phyloP scores from a whole-genome alignment of 2,797 vertebrate genomes.

The Picus viridis region DNA sequence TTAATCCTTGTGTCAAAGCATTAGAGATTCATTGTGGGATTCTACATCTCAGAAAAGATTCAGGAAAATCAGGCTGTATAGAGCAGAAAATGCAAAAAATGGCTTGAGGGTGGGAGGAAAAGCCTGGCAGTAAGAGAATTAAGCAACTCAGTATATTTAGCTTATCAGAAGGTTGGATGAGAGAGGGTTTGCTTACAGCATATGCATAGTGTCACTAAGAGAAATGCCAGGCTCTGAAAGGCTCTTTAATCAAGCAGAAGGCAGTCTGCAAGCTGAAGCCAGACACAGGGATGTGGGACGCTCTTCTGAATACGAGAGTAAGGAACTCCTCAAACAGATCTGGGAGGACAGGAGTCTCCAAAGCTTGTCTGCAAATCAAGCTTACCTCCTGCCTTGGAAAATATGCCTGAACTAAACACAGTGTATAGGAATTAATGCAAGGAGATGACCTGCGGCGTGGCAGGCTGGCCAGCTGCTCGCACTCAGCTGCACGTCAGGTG shows the following conservation, averaged over 20 bases:
- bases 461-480: not conserved
- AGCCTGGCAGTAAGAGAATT: constrained; percentile 54
- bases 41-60: constrained; percentile 10
- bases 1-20: constrained; percentile 1
- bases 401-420: not conserved
- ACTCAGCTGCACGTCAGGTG: fast-evolving
- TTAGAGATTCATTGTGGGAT: constrained; percentile 5
- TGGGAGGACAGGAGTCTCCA: not conserved
- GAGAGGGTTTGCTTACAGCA: constrained; percentile 49
- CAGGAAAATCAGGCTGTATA: not conserved
- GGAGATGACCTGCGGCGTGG: not conserved
- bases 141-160: constrained; percentile 41
- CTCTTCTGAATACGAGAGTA: constrained; percentile 17
- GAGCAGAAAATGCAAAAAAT: constrained; percentile 29
- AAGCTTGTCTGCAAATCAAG: not conserved
- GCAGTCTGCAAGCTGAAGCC: constrained; percentile 42
- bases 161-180: constrained; percentile 40
- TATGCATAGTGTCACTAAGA: constrained; percentile 61
- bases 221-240: constrained; percentile 55
- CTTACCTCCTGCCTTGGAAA: not conserved
- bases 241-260: constrained; percentile 58
- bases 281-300: constrained; percentile 31
- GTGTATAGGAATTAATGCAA: not conserved
- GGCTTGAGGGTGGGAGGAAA: constrained; percentile 47
- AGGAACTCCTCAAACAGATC: constrained; percentile 23